Evolutionary conservation across 30 jellyfish, hydroid and myxozoan species (phyloP).

Genomic region (Nemopilema nomurai): DNA sequence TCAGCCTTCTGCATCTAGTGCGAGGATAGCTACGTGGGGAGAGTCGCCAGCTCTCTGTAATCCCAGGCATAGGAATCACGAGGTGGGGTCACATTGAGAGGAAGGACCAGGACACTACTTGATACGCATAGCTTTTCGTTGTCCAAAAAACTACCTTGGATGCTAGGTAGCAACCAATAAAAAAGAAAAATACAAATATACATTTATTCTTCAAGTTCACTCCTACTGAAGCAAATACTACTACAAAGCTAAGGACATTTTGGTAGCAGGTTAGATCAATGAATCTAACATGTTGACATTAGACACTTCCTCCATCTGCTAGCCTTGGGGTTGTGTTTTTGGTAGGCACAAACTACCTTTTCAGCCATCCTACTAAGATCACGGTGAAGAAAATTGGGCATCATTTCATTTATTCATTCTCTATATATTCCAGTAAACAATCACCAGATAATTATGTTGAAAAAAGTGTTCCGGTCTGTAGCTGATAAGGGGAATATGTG

Average conservation of each 20-base stretch:
- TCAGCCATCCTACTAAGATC: constrained; percentile 9
- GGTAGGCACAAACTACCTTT: constrained; percentile 11
- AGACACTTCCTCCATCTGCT: constrained; percentile 6
- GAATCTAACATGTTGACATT: not conserved
- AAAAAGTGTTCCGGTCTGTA: not conserved
- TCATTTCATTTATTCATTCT: not conserved
- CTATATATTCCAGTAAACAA: not conserved
- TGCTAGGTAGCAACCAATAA: too few relatives aligned
- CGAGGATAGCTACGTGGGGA: too few relatives aligned
- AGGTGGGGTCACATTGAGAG: too few relatives aligned
- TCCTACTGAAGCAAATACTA: not conserved
- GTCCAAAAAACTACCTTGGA: too few relatives aligned
- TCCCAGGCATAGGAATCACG: too few relatives aligned
- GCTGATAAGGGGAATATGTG: constrained; percentile 4
- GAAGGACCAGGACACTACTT: too few relatives aligned
- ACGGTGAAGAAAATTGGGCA: not conserved
- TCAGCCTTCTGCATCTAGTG: too few relatives aligned
- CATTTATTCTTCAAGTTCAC: not conserved
- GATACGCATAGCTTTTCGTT: too few relatives aligned
- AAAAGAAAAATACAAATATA: too few relatives aligned
- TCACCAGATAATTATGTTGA: not conserved
- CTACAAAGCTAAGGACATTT: not conserved
- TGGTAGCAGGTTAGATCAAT: constrained; percentile 13
- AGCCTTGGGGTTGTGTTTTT: constrained; percentile 14
- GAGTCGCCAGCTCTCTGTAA: too few relatives aligned